Percentiles rank a stretch among this genome's conserved stretches.
Evolutionary conservation across 2,797 vertebrate species (phyloP).

Genomic region (Mionectes olivaceus): DNA sequence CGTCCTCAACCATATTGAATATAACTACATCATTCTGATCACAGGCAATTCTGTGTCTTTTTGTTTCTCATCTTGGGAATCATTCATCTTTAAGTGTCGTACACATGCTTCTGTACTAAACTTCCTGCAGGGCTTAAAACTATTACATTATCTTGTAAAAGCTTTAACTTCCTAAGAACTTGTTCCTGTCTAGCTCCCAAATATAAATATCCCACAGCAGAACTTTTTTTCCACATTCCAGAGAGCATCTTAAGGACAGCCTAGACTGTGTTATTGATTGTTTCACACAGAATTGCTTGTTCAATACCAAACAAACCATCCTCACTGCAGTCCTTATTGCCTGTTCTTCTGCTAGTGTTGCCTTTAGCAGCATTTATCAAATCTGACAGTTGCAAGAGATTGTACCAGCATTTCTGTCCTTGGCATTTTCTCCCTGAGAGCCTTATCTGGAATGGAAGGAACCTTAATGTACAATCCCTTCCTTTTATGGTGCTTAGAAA

Average conservation of each 20-base stretch:
- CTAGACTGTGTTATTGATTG: neutral
- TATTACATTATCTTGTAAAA: neutral
- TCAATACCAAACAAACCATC: neutral
- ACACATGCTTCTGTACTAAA: neutral
- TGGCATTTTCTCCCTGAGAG: neutral
- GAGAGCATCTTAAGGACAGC: neutral
- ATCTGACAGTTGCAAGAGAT: neutral
- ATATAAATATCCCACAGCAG: neutral
- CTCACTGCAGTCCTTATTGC: neutral
- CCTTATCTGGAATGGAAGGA: neutral
- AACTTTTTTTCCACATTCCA: neutral
- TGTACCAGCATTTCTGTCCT: neutral
- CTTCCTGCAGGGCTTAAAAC: neutral
- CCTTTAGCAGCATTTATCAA: neutral
- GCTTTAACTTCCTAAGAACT: neutral
- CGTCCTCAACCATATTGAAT: neutral
- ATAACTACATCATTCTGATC: neutral
- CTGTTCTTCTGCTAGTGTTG: neutral
- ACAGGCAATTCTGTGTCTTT: neutral
- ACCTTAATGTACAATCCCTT: neutral
- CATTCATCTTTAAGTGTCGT: neutral
- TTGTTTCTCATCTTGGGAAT: neutral
- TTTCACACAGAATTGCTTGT: neutral
- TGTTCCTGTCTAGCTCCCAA: neutral
- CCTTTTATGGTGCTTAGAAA: neutral